Base-by-base conservation (phyloP, 2,113 vertebrate species). In the Plecturocebus donacophilus region DNA sequence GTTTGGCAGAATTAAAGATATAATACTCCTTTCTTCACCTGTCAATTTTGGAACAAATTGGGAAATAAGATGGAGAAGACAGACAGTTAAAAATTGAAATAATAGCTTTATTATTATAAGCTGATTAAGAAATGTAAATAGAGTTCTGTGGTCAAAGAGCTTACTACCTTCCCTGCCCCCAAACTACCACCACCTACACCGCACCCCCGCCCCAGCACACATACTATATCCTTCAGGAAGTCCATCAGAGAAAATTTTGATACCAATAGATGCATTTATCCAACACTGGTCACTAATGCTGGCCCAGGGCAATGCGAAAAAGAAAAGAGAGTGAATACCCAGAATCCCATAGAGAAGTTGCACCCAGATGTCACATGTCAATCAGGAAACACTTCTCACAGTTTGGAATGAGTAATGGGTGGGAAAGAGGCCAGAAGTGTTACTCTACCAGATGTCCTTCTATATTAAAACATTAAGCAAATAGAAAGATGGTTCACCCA, bases 21-120 rank as follows among this genome's bases (percentile, higher is more conserved):
- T 19, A 49, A 79, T 16, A 66, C 64, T 89, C 20, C 45, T 79
- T 61, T 73, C 61, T 76, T 90, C 13, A 17, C 23, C 13, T 87
- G 58, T 23, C 32, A 35, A 64, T n/a, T 84, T 79, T 75, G 83
- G 35, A 84, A 47, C 40, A n/a, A 82, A 70, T 0, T 66, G 35
- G 3, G 42, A n/a, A 90, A 83, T 73, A 85, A 84, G 23, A 84
- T 10, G 49, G 66, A 17, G 6, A 87, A 87, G 14, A 93, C 27
- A 68, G 7, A 68, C 23, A 64, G 45, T 77, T 85, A 52, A 10
- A 92, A 89, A 79, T 56, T 30, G 89, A 95, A 94, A 90, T 84
- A 64, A 71, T 88, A 77, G 21, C 32, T 83, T 95, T 87, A 82
- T 87, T 93, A 82, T 70, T 38, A 19, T 61, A 91, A 82, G 30